phyloP scores from a whole-genome alignment of 1,140 invertebrate genomes.

The Himalopsyche phryganea region DNA sequence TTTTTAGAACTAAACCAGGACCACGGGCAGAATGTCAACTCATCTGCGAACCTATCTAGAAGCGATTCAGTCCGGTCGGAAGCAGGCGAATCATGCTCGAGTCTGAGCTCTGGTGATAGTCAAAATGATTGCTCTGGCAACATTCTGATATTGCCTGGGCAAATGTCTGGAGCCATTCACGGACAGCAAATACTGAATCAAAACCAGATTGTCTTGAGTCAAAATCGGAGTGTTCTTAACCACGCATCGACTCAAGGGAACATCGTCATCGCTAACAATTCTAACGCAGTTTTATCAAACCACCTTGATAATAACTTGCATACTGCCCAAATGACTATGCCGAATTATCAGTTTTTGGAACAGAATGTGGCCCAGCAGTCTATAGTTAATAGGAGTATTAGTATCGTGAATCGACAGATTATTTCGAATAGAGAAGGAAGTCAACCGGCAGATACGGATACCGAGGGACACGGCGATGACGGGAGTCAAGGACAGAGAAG shows the following conservation, averaged over 20 bases:
- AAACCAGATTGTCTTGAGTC: constrained; percentile 32
- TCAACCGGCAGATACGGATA: neutral
- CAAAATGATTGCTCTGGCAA: constrained; percentile 25
- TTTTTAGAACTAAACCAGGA: constrained; percentile 24
- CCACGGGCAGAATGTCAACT: neutral
- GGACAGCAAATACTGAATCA: constrained; percentile 22
- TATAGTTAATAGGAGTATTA: constrained; percentile 52
- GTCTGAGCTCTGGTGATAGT: constrained; percentile 28
- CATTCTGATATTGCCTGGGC: constrained; percentile 23
- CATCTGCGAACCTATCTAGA: constrained; percentile 10
- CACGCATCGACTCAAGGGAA: constrained; percentile 41
- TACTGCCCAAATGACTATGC: constrained; percentile 25
- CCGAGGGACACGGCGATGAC: neutral
- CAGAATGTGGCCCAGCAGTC: constrained; percentile 51
- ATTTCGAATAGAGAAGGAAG: constrained; percentile 10
- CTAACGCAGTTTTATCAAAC: constrained; percentile 12
- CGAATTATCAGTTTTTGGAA: constrained; percentile 52
- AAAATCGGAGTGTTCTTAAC: constrained; percentile 38
- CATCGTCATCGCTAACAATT: constrained; percentile 33
- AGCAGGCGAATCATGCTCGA: constrained; percentile 28
- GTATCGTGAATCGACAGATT: constrained; percentile 49
- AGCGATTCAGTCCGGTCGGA: constrained; percentile 29
- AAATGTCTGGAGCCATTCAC: constrained; percentile 14
- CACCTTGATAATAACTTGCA: constrained; percentile 8
- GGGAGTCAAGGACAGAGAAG: neutral